Evolutionary conservation across 1,140 invertebrate genomes (phyloP), one percentile per base, ranked within the genome.

Genomic region (Pomacea maculata): DNA sequence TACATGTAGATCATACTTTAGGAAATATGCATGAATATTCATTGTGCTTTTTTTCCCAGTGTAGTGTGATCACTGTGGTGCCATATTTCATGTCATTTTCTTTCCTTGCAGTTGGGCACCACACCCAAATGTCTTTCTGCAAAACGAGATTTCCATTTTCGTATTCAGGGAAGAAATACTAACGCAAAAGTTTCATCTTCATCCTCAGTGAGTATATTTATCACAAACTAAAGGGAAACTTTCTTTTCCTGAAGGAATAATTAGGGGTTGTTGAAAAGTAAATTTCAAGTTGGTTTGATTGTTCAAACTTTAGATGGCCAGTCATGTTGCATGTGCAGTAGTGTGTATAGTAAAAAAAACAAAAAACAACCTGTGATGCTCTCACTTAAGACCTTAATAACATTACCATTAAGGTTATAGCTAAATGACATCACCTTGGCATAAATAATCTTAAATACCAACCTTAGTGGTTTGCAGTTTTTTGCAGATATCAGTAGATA

Each of bases 131-230:
- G 82, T 76, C 21, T 81, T 17, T 65, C 77, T 52, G 70, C 79
- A 71, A 64, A 75, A 4, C 78, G 86, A 80, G 79, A 87, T 57
- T 87, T 88, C 64, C 83, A 85, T 77, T 89, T 89, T 84, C 81
- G 84, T 52, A 83, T 89, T 55, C 83, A 88, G 81, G 87, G 88
- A 25, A 79, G 83, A 76, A 89, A 87, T 68, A 85, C 83, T 55
- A 85, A 86, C 81, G 82, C 87, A 14, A 88, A 86, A 85, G 79
- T 80, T 11, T 25, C 25, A 25, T 86, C 84, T 57, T 83, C 83
- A n/a, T 75, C 68, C 15, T 75, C 82, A 78, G 86, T 87, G 79
- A 83, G 78, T 72, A 77, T 65, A 7, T 6, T 0, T 61, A 25
- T 21, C 29, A 57, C 15, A 11, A 29, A 74, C 14, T 12, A 15